Evolutionary conservation across 2,888 invertebrate species (phyloP), one percentile per base, ranked within the genome.

Genomic region (Nemurella pictetii): DNA sequence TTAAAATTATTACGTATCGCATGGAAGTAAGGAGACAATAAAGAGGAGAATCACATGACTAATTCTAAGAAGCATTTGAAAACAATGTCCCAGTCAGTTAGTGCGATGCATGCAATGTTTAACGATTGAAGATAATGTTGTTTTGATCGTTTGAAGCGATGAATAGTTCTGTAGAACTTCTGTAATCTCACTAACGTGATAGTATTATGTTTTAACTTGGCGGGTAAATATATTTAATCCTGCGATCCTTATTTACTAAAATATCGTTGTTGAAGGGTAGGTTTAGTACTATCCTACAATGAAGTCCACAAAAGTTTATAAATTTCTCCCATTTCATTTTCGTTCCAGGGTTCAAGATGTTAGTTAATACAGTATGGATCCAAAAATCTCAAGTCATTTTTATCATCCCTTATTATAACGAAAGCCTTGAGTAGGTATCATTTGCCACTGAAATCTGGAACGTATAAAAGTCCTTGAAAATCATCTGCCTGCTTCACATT

Each of bases 1-100:
- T 82, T 72, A 82, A 72, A 82, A 82, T 82, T 82, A 82, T 82
- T 82, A 55, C 82, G 55, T 82, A 82, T 82, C 55, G 82, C 29
- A 82, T 20, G 20, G 72, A 78, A 29, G 15, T n/a, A 5, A 26
- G 26, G 32, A 80, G 35, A 30, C 30, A 82, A 55, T 55, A 55
- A 82, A 82, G 55, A 55, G 82, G 55, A 30, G 28, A 15, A 29
- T 78, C 75, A 75, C 75, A 28, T 75, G 75, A 75, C 75, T 75
- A 75, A 75, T 78, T 28, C 78, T 29, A 29, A 78, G 78, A 28
- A 75, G 78, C 78, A 78, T 78, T 78, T 78, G 29, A 78, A 78
- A 78, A 78, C 78, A 78, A 78, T 78, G 78, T 78, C 78, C 78
- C 78, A 30, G 27, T 78, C 29, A 78, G 28, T 75, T 25, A 28